Conservation (phyloP, 1,140 invertebrate species). For the Pseudachorutes palmiensis region DNA sequence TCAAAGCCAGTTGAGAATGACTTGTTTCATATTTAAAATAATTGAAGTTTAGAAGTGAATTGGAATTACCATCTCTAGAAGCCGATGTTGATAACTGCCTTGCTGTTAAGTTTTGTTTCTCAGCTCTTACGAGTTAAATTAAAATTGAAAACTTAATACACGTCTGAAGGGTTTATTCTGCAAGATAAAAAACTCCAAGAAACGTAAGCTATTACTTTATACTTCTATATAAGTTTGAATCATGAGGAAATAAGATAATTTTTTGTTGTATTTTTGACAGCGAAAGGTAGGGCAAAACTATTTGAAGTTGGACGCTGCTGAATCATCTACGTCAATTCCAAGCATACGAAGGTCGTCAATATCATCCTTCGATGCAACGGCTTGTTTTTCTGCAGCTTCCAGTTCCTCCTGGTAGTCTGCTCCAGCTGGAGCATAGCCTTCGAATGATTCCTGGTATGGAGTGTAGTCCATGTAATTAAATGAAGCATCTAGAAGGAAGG, state of each 20-base stretch:
- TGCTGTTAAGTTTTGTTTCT: background rate
- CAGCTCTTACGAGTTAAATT: too few relatives aligned
- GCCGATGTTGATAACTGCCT: background rate
- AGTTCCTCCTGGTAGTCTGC: conserved; percentile 26
- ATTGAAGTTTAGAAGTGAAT: too few relatives aligned
- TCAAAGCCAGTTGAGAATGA: conserved; percentile 34
- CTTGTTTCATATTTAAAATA: conserved; percentile 20
- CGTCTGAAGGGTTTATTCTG: too few relatives aligned
- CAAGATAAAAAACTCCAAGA: too few relatives aligned
- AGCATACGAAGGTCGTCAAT: conserved; percentile 36
- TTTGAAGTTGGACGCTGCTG: conserved; percentile 25
- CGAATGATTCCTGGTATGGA: conserved; percentile 27
- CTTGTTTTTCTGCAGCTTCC: conserved; percentile 9
- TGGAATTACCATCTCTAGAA: background rate
- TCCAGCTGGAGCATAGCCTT: conserved; percentile 28
- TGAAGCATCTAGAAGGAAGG: background rate
- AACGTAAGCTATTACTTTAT: too few relatives aligned
- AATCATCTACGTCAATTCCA: conserved; percentile 35
- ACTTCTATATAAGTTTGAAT: background rate
- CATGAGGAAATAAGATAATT: background rate
- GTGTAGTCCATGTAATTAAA: conserved; percentile 26
- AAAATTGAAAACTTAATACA: too few relatives aligned
- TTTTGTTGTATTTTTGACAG: background rate
- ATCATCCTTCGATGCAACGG: conserved; percentile 22
- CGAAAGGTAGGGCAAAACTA: background rate